Evolutionary conservation across 2,113 vertebrate genomes (phyloP).

Genomic region (Bos javanicus): DNA sequence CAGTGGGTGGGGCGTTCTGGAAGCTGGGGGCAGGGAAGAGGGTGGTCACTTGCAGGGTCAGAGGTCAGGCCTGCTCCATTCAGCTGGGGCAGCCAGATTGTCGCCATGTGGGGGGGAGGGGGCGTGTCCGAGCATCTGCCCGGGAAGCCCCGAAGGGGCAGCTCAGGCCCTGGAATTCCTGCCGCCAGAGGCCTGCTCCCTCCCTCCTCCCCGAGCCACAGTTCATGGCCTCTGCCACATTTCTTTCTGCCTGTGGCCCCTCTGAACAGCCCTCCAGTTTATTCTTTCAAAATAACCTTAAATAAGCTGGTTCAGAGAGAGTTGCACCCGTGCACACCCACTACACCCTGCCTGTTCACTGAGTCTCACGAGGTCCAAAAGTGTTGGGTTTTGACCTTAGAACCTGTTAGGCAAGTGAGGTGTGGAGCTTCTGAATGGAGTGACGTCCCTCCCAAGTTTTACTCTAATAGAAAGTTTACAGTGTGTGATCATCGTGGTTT

Average conservation of each 20-base stretch:
- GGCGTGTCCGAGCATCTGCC: slow-evolving; percentile 78
- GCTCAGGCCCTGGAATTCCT: slow-evolving; percentile 82
- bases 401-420: background rate
- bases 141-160: slow-evolving; percentile 66
- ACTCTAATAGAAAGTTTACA: background rate
- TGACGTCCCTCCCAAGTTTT: background rate
- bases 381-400: background rate
- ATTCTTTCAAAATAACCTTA: slow-evolving; percentile 63
- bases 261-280: slow-evolving; percentile 20
- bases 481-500: background rate
- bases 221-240: slow-evolving; percentile 18
- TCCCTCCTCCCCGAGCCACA: background rate
- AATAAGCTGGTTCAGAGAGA: background rate
- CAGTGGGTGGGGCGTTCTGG: slow-evolving; percentile 67
- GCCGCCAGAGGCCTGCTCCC: slow-evolving; percentile 77
- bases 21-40: slow-evolving; percentile 70
- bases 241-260: background rate
- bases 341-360: accelerated
- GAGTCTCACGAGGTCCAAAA: background rate
- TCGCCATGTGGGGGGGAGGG: slow-evolving; percentile 77
- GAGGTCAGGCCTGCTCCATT: slow-evolving; percentile 86
- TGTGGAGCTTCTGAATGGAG: background rate
- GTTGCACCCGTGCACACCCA: background rate
- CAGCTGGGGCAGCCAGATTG: slow-evolving; percentile 89
- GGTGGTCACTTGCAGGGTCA: slow-evolving; percentile 79